These are phyloP conservation scores for Ispidina picta DNA, from an alignment of 2,797 vertebrate genomes.

Conservation along the genomic window DNA sequence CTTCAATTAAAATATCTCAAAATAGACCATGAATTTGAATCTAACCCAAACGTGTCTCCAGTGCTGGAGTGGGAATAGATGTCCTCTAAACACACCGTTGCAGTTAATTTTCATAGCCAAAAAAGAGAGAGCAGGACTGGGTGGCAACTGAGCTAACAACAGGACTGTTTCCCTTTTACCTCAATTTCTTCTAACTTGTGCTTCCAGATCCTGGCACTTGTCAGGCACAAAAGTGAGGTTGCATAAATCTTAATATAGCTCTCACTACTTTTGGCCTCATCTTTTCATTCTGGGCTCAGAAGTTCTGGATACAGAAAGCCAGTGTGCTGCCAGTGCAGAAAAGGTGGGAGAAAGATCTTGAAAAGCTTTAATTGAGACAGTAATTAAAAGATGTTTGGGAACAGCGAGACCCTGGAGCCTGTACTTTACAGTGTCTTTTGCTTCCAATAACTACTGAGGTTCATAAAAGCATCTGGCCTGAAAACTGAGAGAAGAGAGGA, in stretches of 20 bases:
- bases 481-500: background rate
- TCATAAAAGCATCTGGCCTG: background rate
- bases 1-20: conserved; percentile 54
- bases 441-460: background rate
- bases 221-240: background rate
- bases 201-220: background rate
- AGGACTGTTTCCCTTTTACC: background rate
- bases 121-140: background rate
- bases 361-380: conserved; percentile 29
- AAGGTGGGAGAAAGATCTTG: conserved; percentile 5
- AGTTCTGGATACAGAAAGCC: conserved; percentile 4
- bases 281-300: background rate
- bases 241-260: conserved; percentile 10
- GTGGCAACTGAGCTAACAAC: background rate
- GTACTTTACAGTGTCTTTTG: background rate
- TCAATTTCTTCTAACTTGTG: background rate
- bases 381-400: conserved; percentile 29
- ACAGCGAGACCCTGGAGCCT: background rate
- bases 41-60: background rate
- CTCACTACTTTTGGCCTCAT: background rate
- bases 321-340: background rate
- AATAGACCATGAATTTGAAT: conserved; percentile 40
- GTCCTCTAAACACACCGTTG: background rate
- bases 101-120: background rate
- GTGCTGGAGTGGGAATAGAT: conserved; percentile 1